These are phyloP conservation scores for Stratiomys singularior DNA, from an alignment of 2,888 invertebrate genomes.

Conservation along the genomic window DNA sequence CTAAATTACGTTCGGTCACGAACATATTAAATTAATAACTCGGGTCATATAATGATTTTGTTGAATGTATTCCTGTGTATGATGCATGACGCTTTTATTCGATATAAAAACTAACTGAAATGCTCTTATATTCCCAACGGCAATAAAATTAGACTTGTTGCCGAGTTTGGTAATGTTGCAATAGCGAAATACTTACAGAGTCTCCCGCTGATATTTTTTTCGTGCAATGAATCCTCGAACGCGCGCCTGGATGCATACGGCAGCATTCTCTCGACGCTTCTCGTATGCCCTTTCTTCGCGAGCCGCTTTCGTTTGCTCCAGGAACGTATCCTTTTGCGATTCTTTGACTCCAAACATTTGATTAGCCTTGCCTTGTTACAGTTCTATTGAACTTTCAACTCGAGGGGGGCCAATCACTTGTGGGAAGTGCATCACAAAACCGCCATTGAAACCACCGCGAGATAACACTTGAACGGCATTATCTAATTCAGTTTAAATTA, in stretches of 20 bases:
- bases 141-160: no score
- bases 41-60: no score
- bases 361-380: background rate
- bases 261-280: slow-evolving; percentile 81
- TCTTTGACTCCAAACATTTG: slow-evolving; percentile 67
- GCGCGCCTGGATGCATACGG: slow-evolving; percentile 78
- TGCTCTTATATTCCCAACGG: no score
- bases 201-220: slow-evolving; percentile 71
- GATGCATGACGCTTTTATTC: no score
- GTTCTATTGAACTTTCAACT: background rate
- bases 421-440: slow-evolving; percentile 14
- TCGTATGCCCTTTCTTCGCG: slow-evolving; percentile 89
- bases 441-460: background rate
- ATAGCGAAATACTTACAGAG: slow-evolving; percentile 72
- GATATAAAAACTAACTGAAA: no score
- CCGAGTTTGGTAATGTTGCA: no score
- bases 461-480: background rate
- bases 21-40: no score
- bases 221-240: slow-evolving; percentile 81
- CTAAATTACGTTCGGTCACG: no score
- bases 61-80: no score
- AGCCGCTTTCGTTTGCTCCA: slow-evolving; percentile 91
- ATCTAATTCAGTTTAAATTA: background rate
- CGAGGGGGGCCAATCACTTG: background rate
- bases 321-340: slow-evolving; percentile 78